Conservation (phyloP, 2,113 vertebrate species). For the Centropus bengalensis region DNA sequence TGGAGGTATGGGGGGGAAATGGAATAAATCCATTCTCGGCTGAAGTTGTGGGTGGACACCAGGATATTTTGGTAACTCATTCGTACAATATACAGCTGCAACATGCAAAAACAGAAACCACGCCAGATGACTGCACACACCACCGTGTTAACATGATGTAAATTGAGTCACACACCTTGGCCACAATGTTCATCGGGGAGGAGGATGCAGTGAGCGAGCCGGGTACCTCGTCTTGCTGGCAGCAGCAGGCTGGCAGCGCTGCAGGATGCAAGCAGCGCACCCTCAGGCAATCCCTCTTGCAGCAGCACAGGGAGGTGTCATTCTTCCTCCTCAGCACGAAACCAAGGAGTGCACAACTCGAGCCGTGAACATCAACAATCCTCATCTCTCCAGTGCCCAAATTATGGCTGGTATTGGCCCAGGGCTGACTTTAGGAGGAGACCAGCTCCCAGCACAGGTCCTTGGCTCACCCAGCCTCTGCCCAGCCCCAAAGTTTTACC, state of each 20-base stretch:
- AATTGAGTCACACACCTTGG: neutral
- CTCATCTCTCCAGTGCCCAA: neutral
- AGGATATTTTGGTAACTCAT: neutral
- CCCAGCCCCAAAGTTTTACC: neutral
- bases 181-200: fast-evolving
- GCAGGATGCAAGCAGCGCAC: fast-evolving
- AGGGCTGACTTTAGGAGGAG: neutral
- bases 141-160: neutral
- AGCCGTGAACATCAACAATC: neutral
- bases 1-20: too few relatives aligned
- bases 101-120: neutral
- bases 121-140: neutral
- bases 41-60: neutral
- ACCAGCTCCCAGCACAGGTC: neutral
- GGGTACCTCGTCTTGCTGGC: too few relatives aligned
- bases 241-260: neutral
- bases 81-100: neutral
- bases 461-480: neutral
- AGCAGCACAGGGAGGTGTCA: neutral
- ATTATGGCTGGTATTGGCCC: neutral
- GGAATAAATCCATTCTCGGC: neutral
- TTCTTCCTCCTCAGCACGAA: neutral
- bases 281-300: neutral
- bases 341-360: neutral
- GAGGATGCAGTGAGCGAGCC: neutral